Evolutionary conservation across 2,888 invertebrate genomes (phyloP).

Genomic region (Conchocele bisecta): DNA sequence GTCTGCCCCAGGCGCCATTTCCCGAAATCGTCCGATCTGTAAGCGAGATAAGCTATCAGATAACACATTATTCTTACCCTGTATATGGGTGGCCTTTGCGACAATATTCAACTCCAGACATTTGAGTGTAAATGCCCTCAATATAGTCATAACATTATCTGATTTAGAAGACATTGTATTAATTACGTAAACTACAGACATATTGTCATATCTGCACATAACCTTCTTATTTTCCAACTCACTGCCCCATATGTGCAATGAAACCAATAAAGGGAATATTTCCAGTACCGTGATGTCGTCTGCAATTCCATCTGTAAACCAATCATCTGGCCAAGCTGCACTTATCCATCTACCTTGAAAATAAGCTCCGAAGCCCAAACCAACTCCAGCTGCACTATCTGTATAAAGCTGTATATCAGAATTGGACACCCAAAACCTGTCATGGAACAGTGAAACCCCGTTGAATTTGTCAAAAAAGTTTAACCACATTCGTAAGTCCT

Average conservation of each 20-base stretch:
- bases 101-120: slow-evolving; percentile 13
- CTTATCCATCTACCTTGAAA: neutral
- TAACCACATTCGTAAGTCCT: slow-evolving; percentile 30
- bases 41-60: slow-evolving; percentile 14
- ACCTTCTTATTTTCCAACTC: slow-evolving; percentile 16
- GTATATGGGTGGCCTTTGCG: slow-evolving; percentile 18
- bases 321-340: neutral
- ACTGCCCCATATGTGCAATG: slow-evolving; percentile 12
- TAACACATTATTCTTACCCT: neutral
- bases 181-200: slow-evolving; percentile 11
- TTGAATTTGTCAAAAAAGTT: slow-evolving; percentile 20
- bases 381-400: slow-evolving; percentile 14
- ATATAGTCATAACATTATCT: neutral
- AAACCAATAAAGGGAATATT: slow-evolving; percentile 17
- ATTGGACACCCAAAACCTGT: slow-evolving; percentile 21
- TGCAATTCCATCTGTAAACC: slow-evolving; percentile 3
- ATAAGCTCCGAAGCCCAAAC: slow-evolving; percentile 12
- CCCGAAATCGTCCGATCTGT: slow-evolving; percentile 8
- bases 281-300: slow-evolving; percentile 17
- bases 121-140: slow-evolving; percentile 7
- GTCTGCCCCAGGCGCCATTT: slow-evolving; percentile 19
- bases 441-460: slow-evolving; percentile 28
- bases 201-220: slow-evolving; percentile 11
- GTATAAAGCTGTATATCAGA: slow-evolving; percentile 27
- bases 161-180: slow-evolving; percentile 29